Evolutionary conservation across 2,888 invertebrate genomes (phyloP).

Genomic region (Temnothorax unifasciatus): DNA sequence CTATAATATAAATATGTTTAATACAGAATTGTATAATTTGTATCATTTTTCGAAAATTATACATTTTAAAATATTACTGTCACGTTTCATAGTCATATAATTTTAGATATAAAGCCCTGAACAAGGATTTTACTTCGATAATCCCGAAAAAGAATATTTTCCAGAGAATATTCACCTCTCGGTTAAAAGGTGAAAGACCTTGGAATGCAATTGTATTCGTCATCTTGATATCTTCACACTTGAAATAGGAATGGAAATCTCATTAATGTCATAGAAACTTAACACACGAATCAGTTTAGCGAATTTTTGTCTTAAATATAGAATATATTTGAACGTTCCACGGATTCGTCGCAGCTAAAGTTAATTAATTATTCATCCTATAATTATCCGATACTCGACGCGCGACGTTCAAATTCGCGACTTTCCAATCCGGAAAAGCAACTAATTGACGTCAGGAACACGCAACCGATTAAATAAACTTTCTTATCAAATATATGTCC

Average conservation of each 20-base stretch:
- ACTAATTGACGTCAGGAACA: slow-evolving; percentile 68
- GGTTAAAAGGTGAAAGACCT: slow-evolving; percentile 52
- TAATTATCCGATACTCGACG: slow-evolving; percentile 49
- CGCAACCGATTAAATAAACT: slow-evolving; percentile 67
- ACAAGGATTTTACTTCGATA: slow-evolving; percentile 16
- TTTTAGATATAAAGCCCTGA: background rate
- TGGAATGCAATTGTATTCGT: slow-evolving; percentile 46
- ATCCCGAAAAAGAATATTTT: slow-evolving; percentile 36
- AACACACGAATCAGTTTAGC: slow-evolving; percentile 46
- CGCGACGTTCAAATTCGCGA: slow-evolving; percentile 49
- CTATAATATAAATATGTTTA: slow-evolving; percentile 1
- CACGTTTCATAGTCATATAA: background rate
- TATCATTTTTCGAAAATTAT: background rate
- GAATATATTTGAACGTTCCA: slow-evolving; percentile 34
- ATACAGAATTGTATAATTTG: background rate
- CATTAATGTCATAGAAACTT: slow-evolving; percentile 51
- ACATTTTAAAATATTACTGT: slow-evolving; percentile 8
- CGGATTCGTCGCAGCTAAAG: slow-evolving; percentile 36
- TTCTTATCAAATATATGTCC: slow-evolving; percentile 69
- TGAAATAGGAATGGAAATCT: slow-evolving; percentile 54
- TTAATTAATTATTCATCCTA: slow-evolving; percentile 48
- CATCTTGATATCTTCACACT: slow-evolving; percentile 47
- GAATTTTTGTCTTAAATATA: slow-evolving; percentile 56
- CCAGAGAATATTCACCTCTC: slow-evolving; percentile 51
- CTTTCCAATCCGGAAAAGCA: slow-evolving; percentile 53